Percentiles rank a stretch among this genome's conserved stretches.
phyloP scores from a whole-genome alignment of 2,113 vertebrate genomes.

The Anthoscopus minutus region DNA sequence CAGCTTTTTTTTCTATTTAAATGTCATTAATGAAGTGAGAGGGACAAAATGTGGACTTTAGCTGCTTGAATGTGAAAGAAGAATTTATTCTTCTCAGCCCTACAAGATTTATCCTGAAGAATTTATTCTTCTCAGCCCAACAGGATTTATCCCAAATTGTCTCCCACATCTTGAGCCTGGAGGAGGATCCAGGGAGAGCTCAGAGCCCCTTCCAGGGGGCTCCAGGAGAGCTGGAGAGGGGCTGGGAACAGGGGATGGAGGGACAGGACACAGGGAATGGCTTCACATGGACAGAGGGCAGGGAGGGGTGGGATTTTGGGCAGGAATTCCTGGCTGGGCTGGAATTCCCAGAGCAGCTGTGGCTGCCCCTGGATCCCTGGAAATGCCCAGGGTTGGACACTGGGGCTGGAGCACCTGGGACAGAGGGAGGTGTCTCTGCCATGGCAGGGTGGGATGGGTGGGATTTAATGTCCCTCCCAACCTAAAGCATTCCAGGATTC shows the following conservation, averaged over 20 bases:
- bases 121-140: not conserved
- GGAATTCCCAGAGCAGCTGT: not conserved
- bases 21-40: not conserved
- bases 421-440: not conserved
- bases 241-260: not conserved
- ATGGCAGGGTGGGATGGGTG: not conserved
- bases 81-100: not conserved
- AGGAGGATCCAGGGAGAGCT: not conserved
- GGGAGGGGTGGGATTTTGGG: fast-evolving
- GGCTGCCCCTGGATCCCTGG: not conserved
- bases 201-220: not conserved
- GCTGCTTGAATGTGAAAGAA: not conserved
- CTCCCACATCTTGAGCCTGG: slow-evolving; percentile 39
- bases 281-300: not conserved
- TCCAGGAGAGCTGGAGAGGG: not conserved
- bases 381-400: fast-evolving
- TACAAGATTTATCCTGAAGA: not conserved
- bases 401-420: fast-evolving
- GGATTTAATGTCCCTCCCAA: not conserved
- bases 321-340: not conserved
- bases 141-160: slow-evolving; percentile 15
- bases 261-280: not conserved
- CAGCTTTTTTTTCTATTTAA: not conserved
- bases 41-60: not conserved
- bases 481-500: not conserved